Evolutionary conservation across 2,113 vertebrate genomes (phyloP), one percentile per base, ranked within the genome.

Genomic region (Lophochroa leadbeateri): DNA sequence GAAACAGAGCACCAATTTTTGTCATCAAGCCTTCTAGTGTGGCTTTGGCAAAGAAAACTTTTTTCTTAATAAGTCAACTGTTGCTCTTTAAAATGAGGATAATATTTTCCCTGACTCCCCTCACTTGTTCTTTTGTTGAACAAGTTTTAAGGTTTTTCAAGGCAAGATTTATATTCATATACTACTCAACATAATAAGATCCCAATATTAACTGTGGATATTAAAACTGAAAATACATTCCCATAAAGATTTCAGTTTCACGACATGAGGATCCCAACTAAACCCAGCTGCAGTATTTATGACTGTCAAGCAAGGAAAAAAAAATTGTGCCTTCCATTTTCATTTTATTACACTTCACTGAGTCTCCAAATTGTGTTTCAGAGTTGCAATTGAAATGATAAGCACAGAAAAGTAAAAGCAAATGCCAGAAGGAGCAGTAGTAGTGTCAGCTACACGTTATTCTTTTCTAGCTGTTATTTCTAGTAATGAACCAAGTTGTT

Each of bases 271-370:
- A 84, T 90, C 87, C 60, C 64, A 92, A 29, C 55, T 75, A 78
- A 93, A 86, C 74, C 82, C 85, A 92, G 58, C 35, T 77, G 35
- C 41, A 83, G 64, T 71, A 82, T 88, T 94, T 86, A 86, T 71
- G 79, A 80, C 2, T 5, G 47, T 55, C 64, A 92, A 83, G 55
- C 17, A 83, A 86, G 39, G 17, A 37, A 52, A 60, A 49, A 55
- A 74, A 44, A 74, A 18, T 24, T 37, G n/a, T 43, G 18, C 68
- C 82, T 94, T 93, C 82, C 90, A 94, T 96, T 95, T 97, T 77
- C 82, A 75, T 81, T 96, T 96, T 81, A 93, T 88, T 93, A 88
- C 95, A 92, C 88, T 81, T 92, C 64, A 64, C 76, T 78, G 92
- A 93, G 41, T 60, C 69, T 88, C 86, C 82, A 95, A 93, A 96